These are phyloP conservation scores for Drosophila orena DNA, from an alignment of 1,140 invertebrate genomes.

Conservation along the genomic window DNA sequence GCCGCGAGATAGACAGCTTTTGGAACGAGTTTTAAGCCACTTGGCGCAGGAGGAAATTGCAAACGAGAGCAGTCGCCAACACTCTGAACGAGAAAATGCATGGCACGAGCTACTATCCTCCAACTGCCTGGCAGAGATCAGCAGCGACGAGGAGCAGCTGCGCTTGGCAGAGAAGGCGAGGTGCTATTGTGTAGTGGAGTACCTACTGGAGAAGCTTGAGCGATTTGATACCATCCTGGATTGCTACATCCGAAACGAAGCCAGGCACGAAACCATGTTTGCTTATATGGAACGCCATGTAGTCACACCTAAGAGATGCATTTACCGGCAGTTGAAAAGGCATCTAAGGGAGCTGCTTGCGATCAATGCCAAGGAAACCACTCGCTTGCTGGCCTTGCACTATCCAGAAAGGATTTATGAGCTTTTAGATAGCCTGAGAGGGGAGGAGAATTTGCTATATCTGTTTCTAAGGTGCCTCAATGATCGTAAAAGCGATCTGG, in stretches of 20 bases:
- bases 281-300: constrained; percentile 91
- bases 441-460: constrained; percentile 86
- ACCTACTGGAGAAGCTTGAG: constrained; percentile 84
- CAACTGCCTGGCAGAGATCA: constrained; percentile 88
- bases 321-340: constrained; percentile 85
- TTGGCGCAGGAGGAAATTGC: constrained; percentile 83
- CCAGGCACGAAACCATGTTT: constrained; percentile 89
- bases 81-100: constrained; percentile 92
- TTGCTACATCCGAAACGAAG: constrained; percentile 86
- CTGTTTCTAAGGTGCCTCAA: constrained; percentile 88
- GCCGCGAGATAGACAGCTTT: constrained; percentile 81
- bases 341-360: constrained; percentile 82
- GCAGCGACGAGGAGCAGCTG: constrained; percentile 81
- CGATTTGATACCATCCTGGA: constrained; percentile 85
- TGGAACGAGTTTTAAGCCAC: constrained; percentile 85
- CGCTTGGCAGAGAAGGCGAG: constrained; percentile 82
- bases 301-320: constrained; percentile 85
- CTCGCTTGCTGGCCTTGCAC: constrained; percentile 86
- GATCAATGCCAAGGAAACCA: constrained; percentile 85
- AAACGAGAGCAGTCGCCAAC: constrained; percentile 84
- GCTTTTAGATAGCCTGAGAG: constrained; percentile 83
- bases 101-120: constrained; percentile 91
- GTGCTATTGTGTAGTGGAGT: constrained; percentile 85
- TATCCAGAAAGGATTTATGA: constrained; percentile 79
- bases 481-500: constrained; percentile 86